phyloP scores from a whole-genome alignment of 2,113 vertebrate genomes.

The Gambusia holbrooki region DNA sequence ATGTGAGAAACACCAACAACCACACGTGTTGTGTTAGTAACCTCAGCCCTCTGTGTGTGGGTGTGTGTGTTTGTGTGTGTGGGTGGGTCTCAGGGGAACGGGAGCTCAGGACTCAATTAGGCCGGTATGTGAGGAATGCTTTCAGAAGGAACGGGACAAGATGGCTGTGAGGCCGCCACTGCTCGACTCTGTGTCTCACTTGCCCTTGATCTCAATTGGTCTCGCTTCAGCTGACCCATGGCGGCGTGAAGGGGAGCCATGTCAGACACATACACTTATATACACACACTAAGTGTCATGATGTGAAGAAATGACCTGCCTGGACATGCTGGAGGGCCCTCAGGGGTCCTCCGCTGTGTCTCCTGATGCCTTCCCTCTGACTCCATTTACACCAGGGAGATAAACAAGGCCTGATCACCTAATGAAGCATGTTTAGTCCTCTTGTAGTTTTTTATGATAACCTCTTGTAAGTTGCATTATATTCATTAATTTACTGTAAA shows the following conservation, averaged over 20 bases:
- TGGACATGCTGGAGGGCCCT: constrained; percentile 64
- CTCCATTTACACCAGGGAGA: constrained; percentile 52
- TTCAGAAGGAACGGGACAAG: constrained; percentile 74
- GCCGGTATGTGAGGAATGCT: constrained; percentile 78
- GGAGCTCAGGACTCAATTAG: constrained; percentile 80
- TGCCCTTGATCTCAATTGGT: constrained; percentile 75
- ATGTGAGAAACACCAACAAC: constrained; percentile 61
- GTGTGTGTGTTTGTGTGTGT: constrained; percentile 23
- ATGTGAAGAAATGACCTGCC: constrained; percentile 76
- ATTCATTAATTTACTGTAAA: background rate
- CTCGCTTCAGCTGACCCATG: constrained; percentile 66
- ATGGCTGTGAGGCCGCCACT: constrained; percentile 63
- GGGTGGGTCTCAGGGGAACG: constrained; percentile 47
- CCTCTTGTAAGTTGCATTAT: constrained; percentile 29
- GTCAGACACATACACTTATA: constrained; percentile 28
- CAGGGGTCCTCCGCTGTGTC: constrained; percentile 48
- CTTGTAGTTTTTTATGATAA: constrained; percentile 49
- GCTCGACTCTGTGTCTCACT: constrained; percentile 59
- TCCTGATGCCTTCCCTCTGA: constrained; percentile 23
- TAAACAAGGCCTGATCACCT: constrained; percentile 54
- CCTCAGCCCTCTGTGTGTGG: constrained; percentile 62
- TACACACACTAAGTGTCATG: constrained; percentile 72
- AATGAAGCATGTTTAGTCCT: constrained; percentile 61
- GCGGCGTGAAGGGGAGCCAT: constrained; percentile 69
- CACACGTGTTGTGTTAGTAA: constrained; percentile 78